Conservation (phyloP, 2,797 vertebrate species). For the Amblyopsis hoosieri region DNA sequence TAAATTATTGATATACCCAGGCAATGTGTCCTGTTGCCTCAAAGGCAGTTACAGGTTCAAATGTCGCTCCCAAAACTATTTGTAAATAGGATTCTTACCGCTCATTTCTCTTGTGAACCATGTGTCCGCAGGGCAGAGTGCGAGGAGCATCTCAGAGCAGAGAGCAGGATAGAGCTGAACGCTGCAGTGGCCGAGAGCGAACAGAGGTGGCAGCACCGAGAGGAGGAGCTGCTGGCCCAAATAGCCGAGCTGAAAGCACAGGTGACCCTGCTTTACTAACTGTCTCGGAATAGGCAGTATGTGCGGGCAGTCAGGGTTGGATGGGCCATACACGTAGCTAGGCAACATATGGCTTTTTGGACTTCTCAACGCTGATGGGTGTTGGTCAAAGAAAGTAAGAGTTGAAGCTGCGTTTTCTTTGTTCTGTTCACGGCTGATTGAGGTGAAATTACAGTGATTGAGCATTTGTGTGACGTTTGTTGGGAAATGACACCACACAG, state of each 20-base stretch:
- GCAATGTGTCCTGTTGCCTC: no score
- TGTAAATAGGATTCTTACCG: no score
- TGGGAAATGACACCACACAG: no score
- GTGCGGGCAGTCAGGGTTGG: background rate
- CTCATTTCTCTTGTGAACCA: slow-evolving; percentile 12
- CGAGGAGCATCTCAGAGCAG: slow-evolving; percentile 77
- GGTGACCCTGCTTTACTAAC: slow-evolving; percentile 45
- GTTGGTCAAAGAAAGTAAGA: no score
- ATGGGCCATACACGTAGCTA: background rate
- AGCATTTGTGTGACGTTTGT: no score
- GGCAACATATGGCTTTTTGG: background rate
- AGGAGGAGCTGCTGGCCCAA: slow-evolving; percentile 79
- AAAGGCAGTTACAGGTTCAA: no score
- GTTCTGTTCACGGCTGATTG: no score
- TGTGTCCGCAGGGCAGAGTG: slow-evolving; percentile 74
- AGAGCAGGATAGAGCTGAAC: slow-evolving; percentile 77
- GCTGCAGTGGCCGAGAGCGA: slow-evolving; percentile 72
- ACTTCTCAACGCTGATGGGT: background rate
- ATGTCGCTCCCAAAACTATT: no score
- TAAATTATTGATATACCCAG: no score
- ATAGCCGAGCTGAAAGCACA: slow-evolving; percentile 65
- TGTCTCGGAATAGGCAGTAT: background rate
- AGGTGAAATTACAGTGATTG: no score
- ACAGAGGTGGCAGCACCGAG: slow-evolving; percentile 79
- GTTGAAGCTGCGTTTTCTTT: no score